Evolutionary conservation across 2,888 invertebrate genomes (phyloP).

Genomic region (Ochropleura leucogaster): DNA sequence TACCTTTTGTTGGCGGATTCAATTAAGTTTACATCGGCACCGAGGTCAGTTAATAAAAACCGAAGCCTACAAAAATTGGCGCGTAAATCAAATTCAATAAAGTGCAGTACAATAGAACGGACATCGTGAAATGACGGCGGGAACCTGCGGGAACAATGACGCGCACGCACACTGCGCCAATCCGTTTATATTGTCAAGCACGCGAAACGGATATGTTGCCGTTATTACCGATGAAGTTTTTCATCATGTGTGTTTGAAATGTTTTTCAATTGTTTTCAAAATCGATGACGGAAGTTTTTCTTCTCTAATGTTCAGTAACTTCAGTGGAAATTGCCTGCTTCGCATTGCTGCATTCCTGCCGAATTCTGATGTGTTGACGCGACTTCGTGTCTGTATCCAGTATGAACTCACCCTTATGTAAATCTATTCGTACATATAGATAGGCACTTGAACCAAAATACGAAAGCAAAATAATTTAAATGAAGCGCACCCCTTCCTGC

Average conservation of each 20-base stretch:
- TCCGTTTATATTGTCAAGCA: constrained; percentile 54
- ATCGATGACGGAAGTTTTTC: neutral
- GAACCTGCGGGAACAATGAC: constrained; percentile 79
- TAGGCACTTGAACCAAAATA: constrained; percentile 4
- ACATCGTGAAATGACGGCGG: constrained; percentile 82
- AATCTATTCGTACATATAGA: neutral
- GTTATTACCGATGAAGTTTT: constrained; percentile 58
- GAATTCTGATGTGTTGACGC: neutral
- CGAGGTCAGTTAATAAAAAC: constrained; percentile 90
- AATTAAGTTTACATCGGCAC: constrained; percentile 90
- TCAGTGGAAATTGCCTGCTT: neutral
- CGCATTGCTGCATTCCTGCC: too few species aligned
- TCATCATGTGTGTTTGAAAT: constrained; percentile 32
- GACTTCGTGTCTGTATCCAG: neutral
- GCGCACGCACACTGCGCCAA: constrained; percentile 54
- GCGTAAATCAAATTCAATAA: constrained; percentile 90
- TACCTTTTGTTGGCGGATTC: constrained; percentile 89
- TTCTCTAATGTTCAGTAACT: neutral
- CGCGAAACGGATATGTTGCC: constrained; percentile 56
- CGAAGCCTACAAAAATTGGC: constrained; percentile 89
- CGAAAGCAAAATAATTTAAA: constrained; percentile 55
- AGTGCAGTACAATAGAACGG: constrained; percentile 85
- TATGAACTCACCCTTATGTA: neutral
- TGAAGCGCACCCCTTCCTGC: constrained; percentile 48
- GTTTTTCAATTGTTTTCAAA: constrained; percentile 26